These are phyloP conservation scores for Chloroceryle aenea DNA, from an alignment of 2,113 vertebrate species.

Conservation along the genomic window DNA sequence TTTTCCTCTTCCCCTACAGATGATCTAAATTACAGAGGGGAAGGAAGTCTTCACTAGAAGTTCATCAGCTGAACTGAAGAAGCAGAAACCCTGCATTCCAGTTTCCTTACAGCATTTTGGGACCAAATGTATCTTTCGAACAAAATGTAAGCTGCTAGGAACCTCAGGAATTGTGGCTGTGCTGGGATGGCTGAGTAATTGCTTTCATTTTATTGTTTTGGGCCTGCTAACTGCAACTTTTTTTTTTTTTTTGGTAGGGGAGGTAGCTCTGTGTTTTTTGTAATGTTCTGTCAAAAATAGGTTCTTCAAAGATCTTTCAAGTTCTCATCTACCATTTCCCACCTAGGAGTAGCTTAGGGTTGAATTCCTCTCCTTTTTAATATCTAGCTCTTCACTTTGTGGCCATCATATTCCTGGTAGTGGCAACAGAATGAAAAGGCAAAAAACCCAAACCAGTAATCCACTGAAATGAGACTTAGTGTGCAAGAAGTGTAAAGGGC, in stretches of 20 bases:
- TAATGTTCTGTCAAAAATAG: neutral
- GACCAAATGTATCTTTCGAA: neutral
- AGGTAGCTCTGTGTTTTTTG: neutral
- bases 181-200: neutral
- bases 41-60: neutral
- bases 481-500: accelerated
- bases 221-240: neutral
- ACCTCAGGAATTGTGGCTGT: neutral
- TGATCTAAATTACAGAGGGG: neutral
- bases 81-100: neutral
- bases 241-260: neutral
- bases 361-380: neutral
- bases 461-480: neutral
- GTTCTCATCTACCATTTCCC: neutral
- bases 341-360: neutral
- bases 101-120: neutral
- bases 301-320: neutral
- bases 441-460: neutral
- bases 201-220: neutral
- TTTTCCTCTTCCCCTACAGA: neutral
- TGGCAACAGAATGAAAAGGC: neutral
- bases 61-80: neutral
- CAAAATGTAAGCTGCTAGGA: neutral
- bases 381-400: neutral
- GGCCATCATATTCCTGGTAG: neutral